These are phyloP conservation scores for Sebastes hopkinsi DNA, from an alignment of 2,797 vertebrate species.

Conservation along the genomic window DNA sequence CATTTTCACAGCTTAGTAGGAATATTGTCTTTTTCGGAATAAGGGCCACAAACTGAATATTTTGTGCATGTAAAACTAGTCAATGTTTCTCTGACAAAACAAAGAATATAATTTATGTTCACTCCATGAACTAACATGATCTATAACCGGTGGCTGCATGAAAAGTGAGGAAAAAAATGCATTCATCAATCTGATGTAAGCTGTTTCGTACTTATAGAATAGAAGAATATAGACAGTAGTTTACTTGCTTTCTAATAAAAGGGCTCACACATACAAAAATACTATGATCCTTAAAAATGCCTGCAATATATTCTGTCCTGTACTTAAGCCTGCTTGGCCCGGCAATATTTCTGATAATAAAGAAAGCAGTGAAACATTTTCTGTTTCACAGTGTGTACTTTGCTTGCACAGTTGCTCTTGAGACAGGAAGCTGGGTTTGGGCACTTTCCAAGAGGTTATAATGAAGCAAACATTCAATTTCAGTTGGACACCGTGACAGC, in stretches of 20 bases:
- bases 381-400: slow-evolving; percentile 20
- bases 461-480: slow-evolving; percentile 69
- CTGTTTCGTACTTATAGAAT: neutral
- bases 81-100: neutral
- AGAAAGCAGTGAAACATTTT: slow-evolving; percentile 26
- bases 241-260: neutral
- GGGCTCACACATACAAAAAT: neutral
- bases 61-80: neutral
- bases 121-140: neutral
- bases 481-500: slow-evolving; percentile 33
- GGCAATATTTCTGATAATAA: slow-evolving; percentile 28
- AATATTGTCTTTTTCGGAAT: neutral
- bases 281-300: neutral
- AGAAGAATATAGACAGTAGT: neutral
- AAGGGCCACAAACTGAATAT: neutral
- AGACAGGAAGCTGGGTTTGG: slow-evolving; percentile 51
- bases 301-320: neutral
- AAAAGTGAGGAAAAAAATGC: neutral
- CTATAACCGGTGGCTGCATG: neutral
- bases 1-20: neutral
- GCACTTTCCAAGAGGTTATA: slow-evolving; percentile 62
- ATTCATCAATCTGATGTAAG: neutral
- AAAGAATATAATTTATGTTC: neutral
- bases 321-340: slow-evolving; percentile 4
- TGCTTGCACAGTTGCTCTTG: slow-evolving; percentile 50